A percentile compares a stretch with the other conserved stretches of the same genome.
phyloP scores from a whole-genome alignment of 2,888 invertebrate genomes.

The Polia nebulosa region DNA sequence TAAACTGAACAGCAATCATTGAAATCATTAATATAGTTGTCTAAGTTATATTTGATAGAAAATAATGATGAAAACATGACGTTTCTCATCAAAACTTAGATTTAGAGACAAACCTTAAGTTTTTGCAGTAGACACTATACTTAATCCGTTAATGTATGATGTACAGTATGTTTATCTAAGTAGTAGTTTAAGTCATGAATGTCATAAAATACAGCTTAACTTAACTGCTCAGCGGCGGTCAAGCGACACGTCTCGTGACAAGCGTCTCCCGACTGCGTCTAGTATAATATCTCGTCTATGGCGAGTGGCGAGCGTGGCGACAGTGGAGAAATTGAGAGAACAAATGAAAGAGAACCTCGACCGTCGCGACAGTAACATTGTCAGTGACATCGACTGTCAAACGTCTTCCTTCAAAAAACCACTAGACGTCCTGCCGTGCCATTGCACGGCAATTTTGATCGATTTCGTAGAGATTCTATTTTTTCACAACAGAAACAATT shows the following conservation, averaged over 20 bases:
- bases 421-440: too few species aligned
- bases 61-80: slow-evolving; percentile 8
- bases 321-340: too few species aligned
- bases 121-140: neutral
- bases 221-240: neutral
- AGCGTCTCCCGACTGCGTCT: neutral
- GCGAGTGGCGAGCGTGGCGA: too few species aligned
- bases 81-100: slow-evolving; percentile 12
- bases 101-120: neutral
- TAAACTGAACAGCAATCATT: neutral
- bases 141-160: neutral
- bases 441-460: too few species aligned
- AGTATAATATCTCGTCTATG: too few species aligned
- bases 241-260: neutral
- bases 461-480: too few species aligned
- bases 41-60: slow-evolving; percentile 1
- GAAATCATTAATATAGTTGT: neutral
- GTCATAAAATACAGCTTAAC: slow-evolving; percentile 19
- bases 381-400: too few species aligned
- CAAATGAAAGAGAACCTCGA: neutral
- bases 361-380: too few species aligned
- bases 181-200: slow-evolving; percentile 8
- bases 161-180: slow-evolving; percentile 13
- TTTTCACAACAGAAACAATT: too few species aligned
- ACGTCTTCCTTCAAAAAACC: too few species aligned